A percentile compares a stretch with the other conserved stretches of the same genome.
phyloP scores from a whole-genome alignment of 2,797 vertebrate species.

The Anniella stebbinsi region DNA sequence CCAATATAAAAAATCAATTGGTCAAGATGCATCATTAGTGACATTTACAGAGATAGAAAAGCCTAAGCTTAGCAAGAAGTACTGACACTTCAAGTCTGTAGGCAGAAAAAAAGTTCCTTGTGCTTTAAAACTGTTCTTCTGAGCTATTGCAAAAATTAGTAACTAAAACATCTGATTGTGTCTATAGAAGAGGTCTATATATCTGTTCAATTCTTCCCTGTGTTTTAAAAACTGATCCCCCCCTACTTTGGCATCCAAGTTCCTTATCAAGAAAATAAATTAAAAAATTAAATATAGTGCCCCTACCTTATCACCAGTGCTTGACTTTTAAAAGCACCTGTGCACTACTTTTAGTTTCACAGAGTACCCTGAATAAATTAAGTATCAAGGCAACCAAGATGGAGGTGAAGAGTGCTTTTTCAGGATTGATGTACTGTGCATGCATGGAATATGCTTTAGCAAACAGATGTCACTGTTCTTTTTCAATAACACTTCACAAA shows the following conservation, averaged over 20 bases:
- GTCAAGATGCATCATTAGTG: fast-evolving
- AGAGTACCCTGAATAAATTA: conserved; percentile 25
- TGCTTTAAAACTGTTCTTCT: conserved; percentile 13
- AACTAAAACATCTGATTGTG: conserved; percentile 12
- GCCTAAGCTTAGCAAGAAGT: conserved; percentile 53
- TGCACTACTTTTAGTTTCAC: conserved; percentile 37
- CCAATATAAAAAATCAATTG: conserved; percentile 1
- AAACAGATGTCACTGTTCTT: conserved; percentile 9
- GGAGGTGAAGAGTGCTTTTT: neutral
- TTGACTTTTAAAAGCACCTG: fast-evolving
- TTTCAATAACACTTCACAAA: neutral
- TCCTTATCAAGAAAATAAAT: neutral
- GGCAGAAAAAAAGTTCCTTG: conserved; percentile 11
- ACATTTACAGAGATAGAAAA: conserved; percentile 58
- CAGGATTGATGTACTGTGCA: neutral
- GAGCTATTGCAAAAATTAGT: neutral
- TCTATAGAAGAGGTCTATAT: neutral
- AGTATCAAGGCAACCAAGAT: neutral
- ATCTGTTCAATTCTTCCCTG: conserved; percentile 15
- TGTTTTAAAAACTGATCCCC: conserved; percentile 21
- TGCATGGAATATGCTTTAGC: neutral
- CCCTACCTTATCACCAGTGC: neutral
- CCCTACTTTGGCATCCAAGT: neutral
- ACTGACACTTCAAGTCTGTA: conserved; percentile 1
- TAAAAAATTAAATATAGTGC: neutral